phyloP scores from a whole-genome alignment of 1,140 invertebrate genomes.

The Eriosoma lanigerum region DNA sequence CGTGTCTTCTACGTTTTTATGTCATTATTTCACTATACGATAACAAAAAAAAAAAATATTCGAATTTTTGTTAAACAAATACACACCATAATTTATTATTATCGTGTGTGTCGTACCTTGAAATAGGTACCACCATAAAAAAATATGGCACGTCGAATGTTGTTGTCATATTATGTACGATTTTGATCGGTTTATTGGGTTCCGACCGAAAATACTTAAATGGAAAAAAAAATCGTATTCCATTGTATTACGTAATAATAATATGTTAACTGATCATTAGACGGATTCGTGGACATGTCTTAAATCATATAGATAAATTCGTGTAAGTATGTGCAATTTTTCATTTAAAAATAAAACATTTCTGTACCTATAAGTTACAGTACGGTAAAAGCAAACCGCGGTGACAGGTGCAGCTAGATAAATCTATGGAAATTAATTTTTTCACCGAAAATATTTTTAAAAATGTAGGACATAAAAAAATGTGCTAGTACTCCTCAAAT shows the following conservation, averaged over 20 bases:
- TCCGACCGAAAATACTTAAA: neutral
- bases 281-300: neutral
- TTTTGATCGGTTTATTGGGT: no score
- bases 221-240: neutral
- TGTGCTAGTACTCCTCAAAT: neutral
- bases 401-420: slow-evolving; percentile 10
- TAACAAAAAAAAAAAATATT: no score
- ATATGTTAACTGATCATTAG: neutral
- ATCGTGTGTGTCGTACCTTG: no score
- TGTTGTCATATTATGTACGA: no score
- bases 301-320: slow-evolving; percentile 16
- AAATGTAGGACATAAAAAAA: neutral
- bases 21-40: no score
- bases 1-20: no score
- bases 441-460: neutral
- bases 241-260: neutral
- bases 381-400: neutral
- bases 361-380: neutral
- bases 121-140: no score
- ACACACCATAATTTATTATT: no score
- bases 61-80: no score
- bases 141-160: no score
- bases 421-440: slow-evolving; percentile 21
- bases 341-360: neutral
- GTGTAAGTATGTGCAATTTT: neutral